Evolutionary conservation across 2,888 invertebrate species (phyloP).

Genomic region (Nycteola revayana): DNA sequence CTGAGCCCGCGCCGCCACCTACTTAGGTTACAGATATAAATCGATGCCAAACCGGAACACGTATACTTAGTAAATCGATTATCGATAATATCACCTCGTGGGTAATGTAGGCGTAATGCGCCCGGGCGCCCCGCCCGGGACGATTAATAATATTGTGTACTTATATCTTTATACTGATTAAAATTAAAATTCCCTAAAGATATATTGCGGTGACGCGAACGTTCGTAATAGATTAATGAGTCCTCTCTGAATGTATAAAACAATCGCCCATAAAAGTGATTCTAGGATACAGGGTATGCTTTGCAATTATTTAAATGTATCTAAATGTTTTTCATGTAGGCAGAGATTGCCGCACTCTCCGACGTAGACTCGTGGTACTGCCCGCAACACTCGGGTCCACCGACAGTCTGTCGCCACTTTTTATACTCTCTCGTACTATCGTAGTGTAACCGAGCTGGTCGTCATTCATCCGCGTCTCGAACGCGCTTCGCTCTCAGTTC

Average conservation of each 20-base stretch:
- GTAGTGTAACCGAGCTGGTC: conserved; percentile 62
- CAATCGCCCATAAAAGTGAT: conserved; percentile 86
- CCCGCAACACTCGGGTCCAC: conserved; percentile 66
- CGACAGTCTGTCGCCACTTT: conserved; percentile 75
- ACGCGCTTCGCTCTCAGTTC: conserved; percentile 50
- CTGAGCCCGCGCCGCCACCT: conserved; percentile 44
- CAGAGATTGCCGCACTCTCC: conserved; percentile 62
- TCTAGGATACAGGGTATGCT: conserved; percentile 97
- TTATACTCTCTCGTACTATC: conserved; percentile 72
- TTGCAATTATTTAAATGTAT: conserved; percentile 93
- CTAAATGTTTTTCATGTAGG: conserved; percentile 81
- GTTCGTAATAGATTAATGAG: conserved; percentile 72
- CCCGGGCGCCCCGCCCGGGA: conserved; percentile 47
- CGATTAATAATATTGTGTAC: conserved; percentile 64
- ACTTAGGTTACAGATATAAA: conserved; percentile 65
- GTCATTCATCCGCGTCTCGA: conserved; percentile 50
- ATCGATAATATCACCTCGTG: conserved; percentile 72
- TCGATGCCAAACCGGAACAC: conserved; percentile 77
- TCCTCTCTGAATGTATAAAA: conserved; percentile 78
- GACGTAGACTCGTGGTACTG: conserved; percentile 48
- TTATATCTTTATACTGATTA: conserved; percentile 74
- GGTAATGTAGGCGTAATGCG: conserved; percentile 66
- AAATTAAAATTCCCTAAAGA: conserved; percentile 68
- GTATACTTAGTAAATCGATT: conserved; percentile 74
- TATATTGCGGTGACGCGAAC: conserved; percentile 72